Conservation (phyloP, 2,888 invertebrate species). For the Rambutsinella grinnellia region DNA sequence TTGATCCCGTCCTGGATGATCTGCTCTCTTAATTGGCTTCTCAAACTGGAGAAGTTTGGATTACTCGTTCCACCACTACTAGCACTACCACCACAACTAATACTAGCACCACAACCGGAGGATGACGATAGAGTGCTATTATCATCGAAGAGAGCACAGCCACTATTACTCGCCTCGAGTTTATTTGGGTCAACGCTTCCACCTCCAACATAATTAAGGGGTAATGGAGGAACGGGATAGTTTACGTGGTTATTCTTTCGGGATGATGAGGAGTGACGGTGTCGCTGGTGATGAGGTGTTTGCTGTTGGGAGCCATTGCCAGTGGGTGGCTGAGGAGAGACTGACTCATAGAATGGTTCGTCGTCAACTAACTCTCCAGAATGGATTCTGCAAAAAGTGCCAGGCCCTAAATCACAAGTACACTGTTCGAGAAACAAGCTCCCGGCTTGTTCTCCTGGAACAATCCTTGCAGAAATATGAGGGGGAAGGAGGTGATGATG, state of each 20-base stretch:
- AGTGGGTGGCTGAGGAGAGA: constrained; percentile 52
- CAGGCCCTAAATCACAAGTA: constrained; percentile 39
- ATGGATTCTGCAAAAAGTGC: background rate
- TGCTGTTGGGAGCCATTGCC: constrained; percentile 7
- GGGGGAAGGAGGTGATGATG: constrained; percentile 22
- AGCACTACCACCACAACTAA: constrained; percentile 39
- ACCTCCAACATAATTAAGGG: constrained; percentile 34
- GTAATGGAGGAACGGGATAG: constrained; percentile 44
- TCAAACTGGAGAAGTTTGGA: constrained; percentile 56
- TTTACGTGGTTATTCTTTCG: constrained; percentile 35
- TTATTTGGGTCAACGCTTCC: constrained; percentile 4
- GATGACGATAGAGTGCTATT: constrained; percentile 4
- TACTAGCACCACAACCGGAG: constrained; percentile 39
- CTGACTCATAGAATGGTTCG: constrained; percentile 62
- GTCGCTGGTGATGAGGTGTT: constrained; percentile 37
- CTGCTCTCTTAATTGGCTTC: constrained; percentile 62
- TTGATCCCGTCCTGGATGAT: constrained; percentile 63
- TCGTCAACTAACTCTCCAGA: constrained; percentile 40
- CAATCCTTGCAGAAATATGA: background rate
- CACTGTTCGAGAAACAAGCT: constrained; percentile 35
- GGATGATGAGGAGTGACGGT: constrained; percentile 11
- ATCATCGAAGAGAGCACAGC: background rate
- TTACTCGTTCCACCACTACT: constrained; percentile 41
- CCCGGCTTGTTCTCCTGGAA: background rate
- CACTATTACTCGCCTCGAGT: background rate